Evolutionary conservation across 2,888 invertebrate genomes (phyloP).

Genomic region (Orthosia cruda): DNA sequence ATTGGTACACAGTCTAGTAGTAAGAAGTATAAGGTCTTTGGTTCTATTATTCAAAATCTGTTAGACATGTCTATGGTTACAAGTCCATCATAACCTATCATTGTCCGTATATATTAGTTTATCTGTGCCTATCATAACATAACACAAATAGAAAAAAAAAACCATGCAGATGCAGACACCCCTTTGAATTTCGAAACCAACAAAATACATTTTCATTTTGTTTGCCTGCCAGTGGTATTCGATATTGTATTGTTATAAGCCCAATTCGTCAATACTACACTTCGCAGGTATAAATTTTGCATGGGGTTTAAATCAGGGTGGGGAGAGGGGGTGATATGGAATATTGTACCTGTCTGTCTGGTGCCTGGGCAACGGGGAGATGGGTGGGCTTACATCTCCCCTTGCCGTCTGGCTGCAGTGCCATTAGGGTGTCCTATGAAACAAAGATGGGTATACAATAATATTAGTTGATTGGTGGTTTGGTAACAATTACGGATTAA

Average conservation of each 20-base stretch:
- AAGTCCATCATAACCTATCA: no score
- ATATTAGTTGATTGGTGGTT: conserved; percentile 41
- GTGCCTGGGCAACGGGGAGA: conserved; percentile 59
- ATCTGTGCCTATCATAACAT: no score
- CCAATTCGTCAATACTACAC: conserved; percentile 51
- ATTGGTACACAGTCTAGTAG: no score
- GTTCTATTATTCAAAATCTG: not conserved
- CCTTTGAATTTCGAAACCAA: conserved; percentile 23
- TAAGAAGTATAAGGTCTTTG: no score
- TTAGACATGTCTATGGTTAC: not conserved
- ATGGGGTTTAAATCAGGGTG: conserved; percentile 23
- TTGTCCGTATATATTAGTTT: no score
- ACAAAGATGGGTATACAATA: conserved; percentile 26
- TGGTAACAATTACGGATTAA: conserved; percentile 18
- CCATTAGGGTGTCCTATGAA: conserved; percentile 35
- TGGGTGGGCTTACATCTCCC: conserved; percentile 64
- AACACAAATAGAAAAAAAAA: not conserved
- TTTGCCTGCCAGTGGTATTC: not conserved
- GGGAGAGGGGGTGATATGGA: conserved; percentile 10
- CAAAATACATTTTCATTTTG: conserved; percentile 1
- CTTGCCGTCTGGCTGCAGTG: conserved; percentile 31
- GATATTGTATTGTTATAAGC: conserved; percentile 18
- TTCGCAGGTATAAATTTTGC: conserved; percentile 46
- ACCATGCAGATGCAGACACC: no score
- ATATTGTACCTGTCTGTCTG: conserved; percentile 55